Evolutionary conservation across 2,888 invertebrate species (phyloP).

Genomic region (Cantharis lateralis): DNA sequence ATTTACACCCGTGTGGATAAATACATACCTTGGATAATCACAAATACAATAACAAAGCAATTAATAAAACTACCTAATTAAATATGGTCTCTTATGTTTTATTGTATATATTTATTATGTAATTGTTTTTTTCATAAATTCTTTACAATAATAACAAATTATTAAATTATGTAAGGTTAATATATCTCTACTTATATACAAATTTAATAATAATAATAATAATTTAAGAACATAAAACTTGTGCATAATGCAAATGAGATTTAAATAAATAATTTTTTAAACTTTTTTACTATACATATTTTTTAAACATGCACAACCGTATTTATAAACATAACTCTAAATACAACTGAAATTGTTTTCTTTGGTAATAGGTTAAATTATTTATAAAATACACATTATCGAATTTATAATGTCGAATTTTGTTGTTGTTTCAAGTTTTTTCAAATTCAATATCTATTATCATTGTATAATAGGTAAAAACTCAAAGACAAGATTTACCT

Average conservation of each 20-base stretch:
- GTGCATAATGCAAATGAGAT: constrained; percentile 16
- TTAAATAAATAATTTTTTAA: constrained; percentile 20
- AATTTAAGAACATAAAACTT: constrained; percentile 4
- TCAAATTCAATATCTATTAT: neutral
- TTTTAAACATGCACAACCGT: neutral
- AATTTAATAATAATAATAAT: neutral
- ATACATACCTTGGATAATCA: constrained; percentile 72
- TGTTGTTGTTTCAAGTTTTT: neutral
- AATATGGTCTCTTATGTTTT: neutral
- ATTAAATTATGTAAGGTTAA: neutral
- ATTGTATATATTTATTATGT: constrained; percentile 18
- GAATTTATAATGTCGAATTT: neutral
- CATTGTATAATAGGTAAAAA: neutral
- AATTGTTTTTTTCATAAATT: constrained; percentile 7
- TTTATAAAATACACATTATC: neutral
- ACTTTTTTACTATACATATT: neutral
- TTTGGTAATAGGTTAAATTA: neutral
- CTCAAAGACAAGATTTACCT: neutral
- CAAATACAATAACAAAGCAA: constrained; percentile 50
- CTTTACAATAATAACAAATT: constrained; percentile 22
- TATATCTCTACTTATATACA: neutral
- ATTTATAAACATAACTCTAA: neutral
- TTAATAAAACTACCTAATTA: constrained; percentile 9
- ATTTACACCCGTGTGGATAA: constrained; percentile 76
- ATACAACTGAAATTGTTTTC: neutral